Evolutionary conservation across 2,113 vertebrate species (phyloP).

Genomic region (Ahaetulla prasina): DNA sequence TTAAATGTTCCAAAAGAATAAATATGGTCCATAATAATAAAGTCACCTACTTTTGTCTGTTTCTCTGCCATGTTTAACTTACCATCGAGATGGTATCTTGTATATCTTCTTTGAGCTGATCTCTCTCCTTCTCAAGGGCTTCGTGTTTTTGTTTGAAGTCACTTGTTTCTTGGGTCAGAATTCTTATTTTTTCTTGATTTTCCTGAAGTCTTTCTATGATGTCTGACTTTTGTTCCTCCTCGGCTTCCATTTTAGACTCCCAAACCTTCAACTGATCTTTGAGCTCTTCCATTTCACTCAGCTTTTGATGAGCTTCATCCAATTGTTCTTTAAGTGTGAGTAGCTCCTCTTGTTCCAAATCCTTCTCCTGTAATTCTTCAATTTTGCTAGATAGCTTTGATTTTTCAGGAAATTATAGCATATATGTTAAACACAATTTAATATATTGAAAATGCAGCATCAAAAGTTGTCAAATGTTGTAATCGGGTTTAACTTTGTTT

Average conservation of each 20-base stretch:
- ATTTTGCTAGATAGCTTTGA: constrained; percentile 55
- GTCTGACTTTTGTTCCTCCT: constrained; percentile 45
- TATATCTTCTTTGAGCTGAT: constrained; percentile 67
- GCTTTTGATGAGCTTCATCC: constrained; percentile 37
- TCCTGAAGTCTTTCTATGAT: constrained; percentile 49
- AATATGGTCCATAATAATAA: not conserved
- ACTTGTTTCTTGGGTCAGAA: constrained; percentile 56
- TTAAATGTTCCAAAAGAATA: not conserved
- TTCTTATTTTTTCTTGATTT: constrained; percentile 47
- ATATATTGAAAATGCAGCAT: not conserved
- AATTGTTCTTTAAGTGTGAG: constrained; percentile 55
- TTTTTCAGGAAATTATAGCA: not conserved
- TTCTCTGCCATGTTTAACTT: constrained; percentile 21
- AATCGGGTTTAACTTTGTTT: not conserved
- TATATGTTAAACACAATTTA: not conserved
- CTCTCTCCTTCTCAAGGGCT: constrained; percentile 56
- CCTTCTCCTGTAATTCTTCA: constrained; percentile 61
- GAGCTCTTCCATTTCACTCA: constrained; percentile 57
- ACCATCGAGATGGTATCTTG: constrained; percentile 66
- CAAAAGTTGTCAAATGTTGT: not conserved
- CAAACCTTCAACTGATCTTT: constrained; percentile 44
- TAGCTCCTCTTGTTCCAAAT: constrained; percentile 52
- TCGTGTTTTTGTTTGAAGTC: constrained; percentile 51
- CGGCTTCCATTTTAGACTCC: constrained; percentile 16
- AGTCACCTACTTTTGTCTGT: not conserved